A percentile compares a stretch with the other conserved stretches of the same genome.
Conservation (phyloP, 2,888 invertebrate species). For the Limenitis camilla region DNA sequence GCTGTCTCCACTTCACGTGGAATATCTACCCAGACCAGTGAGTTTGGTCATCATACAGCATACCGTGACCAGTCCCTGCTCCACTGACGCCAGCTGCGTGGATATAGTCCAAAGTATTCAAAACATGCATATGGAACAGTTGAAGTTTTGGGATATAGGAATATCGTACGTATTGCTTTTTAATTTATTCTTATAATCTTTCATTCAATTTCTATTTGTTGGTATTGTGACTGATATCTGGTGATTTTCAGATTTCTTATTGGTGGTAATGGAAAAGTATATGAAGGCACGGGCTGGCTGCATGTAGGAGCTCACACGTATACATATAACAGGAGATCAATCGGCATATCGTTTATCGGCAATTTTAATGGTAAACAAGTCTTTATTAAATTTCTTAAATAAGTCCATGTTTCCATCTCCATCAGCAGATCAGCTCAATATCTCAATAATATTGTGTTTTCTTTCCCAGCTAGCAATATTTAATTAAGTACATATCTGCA, state of each 20-base stretch:
- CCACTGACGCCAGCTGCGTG: slow-evolving; percentile 55
- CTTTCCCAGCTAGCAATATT: too few relatives aligned
- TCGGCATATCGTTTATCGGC: slow-evolving; percentile 79
- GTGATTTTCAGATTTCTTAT: slow-evolving; percentile 68
- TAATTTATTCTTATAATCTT: background rate
- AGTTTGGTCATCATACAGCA: slow-evolving; percentile 74
- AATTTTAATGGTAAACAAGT: slow-evolving; percentile 47
- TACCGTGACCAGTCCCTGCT: slow-evolving; percentile 67
- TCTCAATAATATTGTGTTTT: too few relatives aligned
- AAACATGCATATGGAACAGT: slow-evolving; percentile 61
- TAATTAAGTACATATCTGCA: too few relatives aligned
- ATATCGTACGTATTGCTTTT: slow-evolving; percentile 62
- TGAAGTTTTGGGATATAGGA: slow-evolving; percentile 70
- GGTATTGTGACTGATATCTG: background rate
- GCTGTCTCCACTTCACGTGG: slow-evolving; percentile 51
- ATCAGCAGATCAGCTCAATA: too few relatives aligned
- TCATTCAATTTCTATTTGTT: background rate
- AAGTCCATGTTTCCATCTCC: too few relatives aligned
- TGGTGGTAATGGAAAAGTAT: slow-evolving; percentile 78
- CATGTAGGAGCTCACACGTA: slow-evolving; percentile 75
- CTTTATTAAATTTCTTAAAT: background rate
- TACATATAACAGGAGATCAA: slow-evolving; percentile 74
- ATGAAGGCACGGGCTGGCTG: slow-evolving; percentile 79
- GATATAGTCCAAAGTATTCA: slow-evolving; percentile 65
- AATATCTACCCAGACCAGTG: slow-evolving; percentile 75